Conservation (phyloP, 2,797 vertebrate genomes). For the Phoebastria nigripes region DNA sequence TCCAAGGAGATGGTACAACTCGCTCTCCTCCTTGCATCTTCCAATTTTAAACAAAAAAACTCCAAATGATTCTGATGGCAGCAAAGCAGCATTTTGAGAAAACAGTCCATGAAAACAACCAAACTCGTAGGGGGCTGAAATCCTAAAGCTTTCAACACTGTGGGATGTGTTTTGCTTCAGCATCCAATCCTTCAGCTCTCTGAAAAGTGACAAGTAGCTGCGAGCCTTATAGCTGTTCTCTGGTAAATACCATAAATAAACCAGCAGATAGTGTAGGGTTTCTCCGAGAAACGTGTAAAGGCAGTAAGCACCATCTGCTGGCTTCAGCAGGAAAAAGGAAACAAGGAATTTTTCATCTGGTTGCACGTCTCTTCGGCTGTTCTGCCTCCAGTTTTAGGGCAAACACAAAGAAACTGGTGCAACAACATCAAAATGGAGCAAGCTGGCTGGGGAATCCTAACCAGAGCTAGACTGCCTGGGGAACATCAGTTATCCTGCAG, state of each 20-base stretch:
- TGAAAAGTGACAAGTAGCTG: background rate
- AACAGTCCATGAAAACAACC: background rate
- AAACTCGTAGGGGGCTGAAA: background rate
- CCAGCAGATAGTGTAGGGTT: background rate
- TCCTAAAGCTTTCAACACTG: conserved; percentile 21
- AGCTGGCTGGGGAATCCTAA: background rate
- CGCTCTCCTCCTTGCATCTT: background rate
- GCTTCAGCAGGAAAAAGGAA: background rate
- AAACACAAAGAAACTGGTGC: background rate
- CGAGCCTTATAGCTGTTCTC: background rate
- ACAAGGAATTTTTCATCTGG: background rate
- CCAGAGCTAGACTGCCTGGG: background rate
- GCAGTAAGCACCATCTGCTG: conserved; percentile 48
- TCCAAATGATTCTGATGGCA: background rate
- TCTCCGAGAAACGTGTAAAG: background rate
- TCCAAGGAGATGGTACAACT: background rate
- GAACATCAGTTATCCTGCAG: background rate
- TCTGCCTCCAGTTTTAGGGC: background rate
- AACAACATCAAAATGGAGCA: background rate
- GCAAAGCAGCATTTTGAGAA: conserved; percentile 2
- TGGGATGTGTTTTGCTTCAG: conserved; percentile 21
- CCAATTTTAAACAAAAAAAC: background rate
- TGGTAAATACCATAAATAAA: background rate
- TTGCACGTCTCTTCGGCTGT: background rate
- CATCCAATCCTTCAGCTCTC: background rate